These are phyloP conservation scores for Alexandromys fortis DNA, from an alignment of 2,113 vertebrate genomes.

Conservation along the genomic window DNA sequence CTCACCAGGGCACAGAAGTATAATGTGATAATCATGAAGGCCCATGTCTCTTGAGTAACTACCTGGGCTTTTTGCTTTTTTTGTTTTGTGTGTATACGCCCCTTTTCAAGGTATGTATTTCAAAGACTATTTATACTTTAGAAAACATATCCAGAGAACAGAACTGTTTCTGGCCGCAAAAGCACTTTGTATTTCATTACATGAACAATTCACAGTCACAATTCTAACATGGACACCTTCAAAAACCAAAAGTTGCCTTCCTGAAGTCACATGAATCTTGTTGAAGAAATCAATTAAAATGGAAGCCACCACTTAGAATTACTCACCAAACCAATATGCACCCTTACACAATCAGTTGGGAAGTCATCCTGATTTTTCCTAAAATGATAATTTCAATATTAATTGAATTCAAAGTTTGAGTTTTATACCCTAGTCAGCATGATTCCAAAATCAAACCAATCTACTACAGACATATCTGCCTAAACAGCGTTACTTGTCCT, in stretches of 20 bases:
- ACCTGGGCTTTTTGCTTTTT: not conserved
- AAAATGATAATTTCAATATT: not conserved
- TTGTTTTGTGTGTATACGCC: not conserved
- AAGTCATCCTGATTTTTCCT: not conserved
- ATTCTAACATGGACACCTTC: not conserved
- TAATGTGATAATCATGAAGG: not conserved
- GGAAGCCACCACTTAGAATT: not conserved
- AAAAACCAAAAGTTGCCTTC: not conserved
- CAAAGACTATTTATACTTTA: not conserved
- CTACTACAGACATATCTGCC: not conserved
- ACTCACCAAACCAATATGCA: too few relatives aligned
- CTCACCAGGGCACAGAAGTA: not conserved
- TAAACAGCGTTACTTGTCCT: not conserved
- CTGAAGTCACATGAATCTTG: not conserved
- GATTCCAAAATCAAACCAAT: not conserved
- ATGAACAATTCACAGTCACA: not conserved
- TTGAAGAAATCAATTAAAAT: not conserved
- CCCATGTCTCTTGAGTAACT: not conserved
- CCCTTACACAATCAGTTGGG: not conserved
- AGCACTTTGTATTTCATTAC: not conserved
- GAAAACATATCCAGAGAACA: not conserved
- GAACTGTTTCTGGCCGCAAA: not conserved
- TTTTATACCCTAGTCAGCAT: not conserved
- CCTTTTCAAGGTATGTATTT: not conserved
- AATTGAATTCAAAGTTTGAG: not conserved